phyloP scores from a whole-genome alignment of 2,888 invertebrate genomes.

The Heterodera filipjevi region DNA sequence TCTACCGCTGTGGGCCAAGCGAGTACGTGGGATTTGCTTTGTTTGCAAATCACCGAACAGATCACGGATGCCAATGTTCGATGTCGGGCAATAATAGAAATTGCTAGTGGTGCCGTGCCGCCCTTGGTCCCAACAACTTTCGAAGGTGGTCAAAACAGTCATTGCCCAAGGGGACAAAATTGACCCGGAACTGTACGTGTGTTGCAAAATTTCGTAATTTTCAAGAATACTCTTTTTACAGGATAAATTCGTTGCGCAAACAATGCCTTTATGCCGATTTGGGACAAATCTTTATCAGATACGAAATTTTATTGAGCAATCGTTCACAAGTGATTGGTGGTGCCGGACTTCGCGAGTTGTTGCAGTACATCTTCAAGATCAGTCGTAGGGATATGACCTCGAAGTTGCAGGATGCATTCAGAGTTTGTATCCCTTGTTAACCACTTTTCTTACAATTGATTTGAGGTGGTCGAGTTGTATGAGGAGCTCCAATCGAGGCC shows the following conservation, averaged over 20 bases:
- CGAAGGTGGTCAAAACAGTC: slow-evolving; percentile 42
- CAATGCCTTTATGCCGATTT: slow-evolving; percentile 48
- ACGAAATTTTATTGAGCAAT: slow-evolving; percentile 31
- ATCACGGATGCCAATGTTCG: slow-evolving; percentile 44
- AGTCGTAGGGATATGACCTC: slow-evolving; percentile 25
- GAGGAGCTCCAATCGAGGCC: slow-evolving; percentile 14
- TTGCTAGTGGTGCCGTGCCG: slow-evolving; percentile 46
- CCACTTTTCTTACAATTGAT: background rate
- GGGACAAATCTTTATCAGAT: slow-evolving; percentile 41
- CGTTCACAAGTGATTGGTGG: slow-evolving; percentile 21
- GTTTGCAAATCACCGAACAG: slow-evolving; percentile 47
- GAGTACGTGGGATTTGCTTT: slow-evolving; percentile 50
- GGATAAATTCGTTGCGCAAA: slow-evolving; percentile 43
- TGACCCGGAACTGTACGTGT: slow-evolving; percentile 38
- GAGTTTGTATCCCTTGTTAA: background rate
- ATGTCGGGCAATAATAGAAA: slow-evolving; percentile 48
- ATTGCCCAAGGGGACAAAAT: slow-evolving; percentile 34
- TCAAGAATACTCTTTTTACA: slow-evolving; percentile 19
- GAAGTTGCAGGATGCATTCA: slow-evolving; percentile 34
- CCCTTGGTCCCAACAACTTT: slow-evolving; percentile 50
- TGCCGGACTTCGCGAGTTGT: slow-evolving; percentile 17
- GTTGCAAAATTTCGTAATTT: background rate
- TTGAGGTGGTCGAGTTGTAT: slow-evolving; percentile 33
- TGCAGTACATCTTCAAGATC: slow-evolving; percentile 36
- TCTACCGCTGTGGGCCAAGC: slow-evolving; percentile 19